Percentiles rank a stretch among this genome's conserved stretches.
Evolutionary conservation across 2,797 vertebrate genomes (phyloP).

Genomic region (Petrocephalus schoutedeni): DNA sequence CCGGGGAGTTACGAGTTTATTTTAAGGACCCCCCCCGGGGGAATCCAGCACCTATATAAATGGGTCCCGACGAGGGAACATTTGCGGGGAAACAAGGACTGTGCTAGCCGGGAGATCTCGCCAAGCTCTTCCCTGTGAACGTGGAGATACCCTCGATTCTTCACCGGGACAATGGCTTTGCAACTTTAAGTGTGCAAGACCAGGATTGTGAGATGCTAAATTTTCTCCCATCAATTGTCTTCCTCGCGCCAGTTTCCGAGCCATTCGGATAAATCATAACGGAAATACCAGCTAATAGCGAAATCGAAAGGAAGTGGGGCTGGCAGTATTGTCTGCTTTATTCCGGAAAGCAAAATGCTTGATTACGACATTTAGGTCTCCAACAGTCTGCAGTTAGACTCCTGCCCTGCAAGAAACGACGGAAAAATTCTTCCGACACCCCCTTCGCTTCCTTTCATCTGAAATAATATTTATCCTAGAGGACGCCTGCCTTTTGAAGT

Average conservation of each 20-base stretch:
- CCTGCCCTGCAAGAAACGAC: not conserved
- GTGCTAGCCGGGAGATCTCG: slow-evolving; percentile 15
- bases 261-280: not conserved
- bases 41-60: slow-evolving; percentile 33
- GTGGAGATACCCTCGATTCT: slow-evolving; percentile 21
- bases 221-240: not conserved
- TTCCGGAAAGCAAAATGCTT: not conserved
- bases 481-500: not conserved
- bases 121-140: slow-evolving; percentile 10
- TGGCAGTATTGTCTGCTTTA: not conserved
- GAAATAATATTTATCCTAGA: not conserved
- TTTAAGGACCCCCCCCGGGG: slow-evolving; percentile 29
- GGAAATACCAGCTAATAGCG: not conserved
- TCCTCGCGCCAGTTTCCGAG: not conserved
- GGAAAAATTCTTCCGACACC: not conserved
- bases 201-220: not conserved
- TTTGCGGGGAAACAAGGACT: slow-evolving; percentile 7
- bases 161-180: not conserved
- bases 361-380: not conserved
- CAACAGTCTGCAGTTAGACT: not conserved
- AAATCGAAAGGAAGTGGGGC: not conserved
- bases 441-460: not conserved
- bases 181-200: not conserved
- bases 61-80: slow-evolving; percentile 16
- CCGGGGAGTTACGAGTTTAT: slow-evolving; percentile 34